Base-by-base conservation (phyloP, 2,888 invertebrate genomes). In the Muschampia plurimacula region DNA sequence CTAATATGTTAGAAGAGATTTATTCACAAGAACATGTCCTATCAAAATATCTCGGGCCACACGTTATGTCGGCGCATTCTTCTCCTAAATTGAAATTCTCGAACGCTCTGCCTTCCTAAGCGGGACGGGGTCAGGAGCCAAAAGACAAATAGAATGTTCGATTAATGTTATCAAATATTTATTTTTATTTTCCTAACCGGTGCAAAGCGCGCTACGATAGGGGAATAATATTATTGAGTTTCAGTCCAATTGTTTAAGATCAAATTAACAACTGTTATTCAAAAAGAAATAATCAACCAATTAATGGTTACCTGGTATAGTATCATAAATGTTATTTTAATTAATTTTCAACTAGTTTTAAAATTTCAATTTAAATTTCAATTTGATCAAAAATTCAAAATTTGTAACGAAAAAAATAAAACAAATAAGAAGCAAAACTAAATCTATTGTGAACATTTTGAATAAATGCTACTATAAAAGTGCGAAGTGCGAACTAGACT, bases 21-120 rank as follows among this genome's bases (percentile, higher is more conserved):
- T 93, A 94, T 93, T 93, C 93, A 90, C 89, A 89, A 89, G 92
- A 92, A 91, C 93, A 93, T 94, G 92, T 92, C 92, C 93, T 94
- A 94, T 94, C 93, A 94, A 94, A 94, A 94, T 94, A 93, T 93
- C 93, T 93, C 91, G 92, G 92, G 91, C 91, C 91, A 93, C 93
- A 93, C 93, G 93, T 93, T 94, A 92, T 93, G 94, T 93, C 90
- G 94, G 91, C 95, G 89, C 94, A 95, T 95, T 95, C 95, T 94
- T 95, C 94, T 94, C 93, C 89, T 93, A 95, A 95, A 95, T 95
- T 95, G 95, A 94, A 95, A 95, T 95, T 94, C 95, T 94, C 91
- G 90, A 90, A 90, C 92, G 90, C 89, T 89, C 89, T 89, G 89
- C 91, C 89, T 88, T 86, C 88, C 85, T 83, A 81, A 84, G 84